Evolutionary conservation across 2,113 vertebrate genomes (phyloP).

Genomic region (Podarcis cretensis): DNA sequence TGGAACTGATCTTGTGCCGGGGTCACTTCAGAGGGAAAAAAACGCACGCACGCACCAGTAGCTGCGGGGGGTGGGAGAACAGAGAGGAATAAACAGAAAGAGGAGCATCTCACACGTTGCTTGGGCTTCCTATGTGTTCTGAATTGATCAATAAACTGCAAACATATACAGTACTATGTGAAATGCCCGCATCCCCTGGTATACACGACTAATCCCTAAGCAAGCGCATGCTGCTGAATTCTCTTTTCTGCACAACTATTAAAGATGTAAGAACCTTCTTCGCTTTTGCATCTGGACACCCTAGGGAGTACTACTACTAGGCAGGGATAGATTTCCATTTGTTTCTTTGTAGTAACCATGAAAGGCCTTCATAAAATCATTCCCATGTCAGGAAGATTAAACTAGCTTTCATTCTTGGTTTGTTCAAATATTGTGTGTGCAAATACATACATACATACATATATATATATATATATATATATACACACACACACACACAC

Average conservation of each 20-base stretch:
- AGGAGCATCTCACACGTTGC: neutral
- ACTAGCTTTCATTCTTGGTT: neutral
- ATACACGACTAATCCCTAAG: slow-evolving; percentile 1
- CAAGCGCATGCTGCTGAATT: neutral
- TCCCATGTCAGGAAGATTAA: neutral
- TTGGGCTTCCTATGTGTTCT: neutral
- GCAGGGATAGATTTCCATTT: neutral
- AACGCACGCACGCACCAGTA: neutral
- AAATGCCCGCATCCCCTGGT: neutral
- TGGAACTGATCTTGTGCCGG: slow-evolving; percentile 50
- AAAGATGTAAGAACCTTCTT: neutral
- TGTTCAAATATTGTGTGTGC: neutral
- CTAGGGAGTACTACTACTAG: neutral
- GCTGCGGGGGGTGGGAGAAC: neutral
- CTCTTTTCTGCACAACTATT: neutral
- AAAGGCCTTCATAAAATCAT: slow-evolving; percentile 17
- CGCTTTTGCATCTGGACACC: neutral
- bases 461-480: too few species aligned
- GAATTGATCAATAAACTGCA: neutral
- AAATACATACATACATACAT: too few species aligned
- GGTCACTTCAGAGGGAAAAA: slow-evolving; percentile 37
- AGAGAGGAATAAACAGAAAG: slow-evolving; percentile 6
- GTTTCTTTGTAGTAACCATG: neutral
- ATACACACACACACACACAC: too few species aligned
- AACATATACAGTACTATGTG: neutral